phyloP scores from a whole-genome alignment of 2,888 invertebrate species.

The Urechis unicinctus region DNA sequence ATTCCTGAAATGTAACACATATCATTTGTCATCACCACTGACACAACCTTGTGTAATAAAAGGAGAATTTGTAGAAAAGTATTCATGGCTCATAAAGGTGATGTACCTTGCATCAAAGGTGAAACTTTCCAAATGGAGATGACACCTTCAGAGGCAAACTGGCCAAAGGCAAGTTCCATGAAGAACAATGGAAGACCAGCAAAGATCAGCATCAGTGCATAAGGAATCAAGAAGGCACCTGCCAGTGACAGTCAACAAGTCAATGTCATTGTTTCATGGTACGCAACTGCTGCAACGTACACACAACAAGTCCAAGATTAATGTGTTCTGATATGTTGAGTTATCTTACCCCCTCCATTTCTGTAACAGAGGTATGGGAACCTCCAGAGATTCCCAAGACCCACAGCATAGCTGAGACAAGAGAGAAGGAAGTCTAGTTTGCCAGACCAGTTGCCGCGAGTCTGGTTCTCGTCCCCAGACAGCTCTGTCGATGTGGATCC shows the following conservation, averaged over 20 bases:
- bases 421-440: slow-evolving; percentile 55
- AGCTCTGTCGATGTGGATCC: not conserved
- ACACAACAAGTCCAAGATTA: no score
- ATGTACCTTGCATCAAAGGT: slow-evolving; percentile 18
- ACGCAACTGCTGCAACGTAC: no score
- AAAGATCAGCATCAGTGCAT: slow-evolving; percentile 42
- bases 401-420: slow-evolving; percentile 40
- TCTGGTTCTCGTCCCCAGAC: slow-evolving; percentile 51
- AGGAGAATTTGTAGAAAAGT: not conserved
- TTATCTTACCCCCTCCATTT: slow-evolving; percentile 9
- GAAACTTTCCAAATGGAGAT: slow-evolving; percentile 27
- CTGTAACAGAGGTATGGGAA: slow-evolving; percentile 11
- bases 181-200: slow-evolving; percentile 48
- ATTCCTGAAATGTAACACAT: slow-evolving; percentile 45
- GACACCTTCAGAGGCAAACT: slow-evolving; percentile 46
- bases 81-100: not conserved
- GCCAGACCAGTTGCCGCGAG: slow-evolving; percentile 54
- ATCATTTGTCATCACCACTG: not conserved
- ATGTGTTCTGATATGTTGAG: not conserved
- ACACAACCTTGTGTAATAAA: not conserved
- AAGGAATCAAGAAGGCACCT: slow-evolving; percentile 49
- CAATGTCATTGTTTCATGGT: no score
- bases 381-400: slow-evolving; percentile 55
- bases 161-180: slow-evolving; percentile 47
- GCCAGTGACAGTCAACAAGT: not conserved